These are phyloP conservation scores for Hirtodrosophila trivittata DNA, from an alignment of 2,888 invertebrate genomes.

Conservation along the genomic window DNA sequence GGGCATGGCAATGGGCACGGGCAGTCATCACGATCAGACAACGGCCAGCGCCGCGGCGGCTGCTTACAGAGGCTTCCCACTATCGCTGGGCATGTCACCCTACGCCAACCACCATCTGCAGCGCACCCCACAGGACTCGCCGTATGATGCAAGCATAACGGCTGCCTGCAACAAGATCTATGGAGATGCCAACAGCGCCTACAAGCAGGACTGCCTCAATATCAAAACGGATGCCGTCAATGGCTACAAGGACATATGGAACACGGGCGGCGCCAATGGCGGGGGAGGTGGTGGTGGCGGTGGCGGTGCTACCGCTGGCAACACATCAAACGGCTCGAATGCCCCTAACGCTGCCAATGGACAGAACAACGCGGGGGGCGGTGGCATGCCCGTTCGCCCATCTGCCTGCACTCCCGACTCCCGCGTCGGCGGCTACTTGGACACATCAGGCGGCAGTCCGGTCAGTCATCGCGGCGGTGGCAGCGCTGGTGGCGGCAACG, in stretches of 20 bases:
- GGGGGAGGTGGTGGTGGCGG: constrained; percentile 85
- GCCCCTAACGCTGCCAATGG: constrained; percentile 84
- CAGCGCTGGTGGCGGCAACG: constrained; percentile 85
- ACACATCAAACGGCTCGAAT: constrained; percentile 74
- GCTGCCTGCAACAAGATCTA: constrained; percentile 91
- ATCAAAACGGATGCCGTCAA: constrained; percentile 85
- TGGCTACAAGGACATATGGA: constrained; percentile 88
- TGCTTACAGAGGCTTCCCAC: constrained; percentile 92
- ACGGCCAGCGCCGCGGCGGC: constrained; percentile 86
- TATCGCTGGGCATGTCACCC: constrained; percentile 93
- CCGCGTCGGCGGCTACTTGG: constrained; percentile 90
- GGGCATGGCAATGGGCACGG: constrained; percentile 87
- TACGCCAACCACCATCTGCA: constrained; percentile 92
- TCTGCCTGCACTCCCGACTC: constrained; percentile 96
- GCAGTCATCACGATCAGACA: constrained; percentile 89
- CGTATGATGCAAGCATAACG: constrained; percentile 95
- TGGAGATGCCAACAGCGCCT: constrained; percentile 82
- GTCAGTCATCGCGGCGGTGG: constrained; percentile 89
- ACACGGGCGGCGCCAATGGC: constrained; percentile 84
- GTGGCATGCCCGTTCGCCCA: constrained; percentile 88
- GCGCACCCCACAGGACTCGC: constrained; percentile 94
- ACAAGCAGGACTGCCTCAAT: constrained; percentile 90
- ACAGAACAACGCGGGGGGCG: constrained; percentile 85
- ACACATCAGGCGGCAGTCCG: constrained; percentile 90
- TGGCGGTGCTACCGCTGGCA: constrained; percentile 85